Conservation (phyloP, 2,113 vertebrate genomes). For the Pachypanchax playfairii region DNA sequence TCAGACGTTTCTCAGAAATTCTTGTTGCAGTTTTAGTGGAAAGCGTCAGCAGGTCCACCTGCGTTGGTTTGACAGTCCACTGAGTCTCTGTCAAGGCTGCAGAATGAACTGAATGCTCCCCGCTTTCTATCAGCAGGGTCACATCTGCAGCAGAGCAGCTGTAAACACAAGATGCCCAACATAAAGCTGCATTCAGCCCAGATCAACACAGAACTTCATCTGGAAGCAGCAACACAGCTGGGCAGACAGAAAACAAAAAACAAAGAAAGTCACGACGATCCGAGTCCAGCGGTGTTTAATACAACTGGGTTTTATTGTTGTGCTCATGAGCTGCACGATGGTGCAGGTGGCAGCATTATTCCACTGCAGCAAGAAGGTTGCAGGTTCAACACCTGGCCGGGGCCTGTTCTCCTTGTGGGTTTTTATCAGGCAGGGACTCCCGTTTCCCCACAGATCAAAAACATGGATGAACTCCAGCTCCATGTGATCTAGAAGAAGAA, state of each 20-base stretch:
- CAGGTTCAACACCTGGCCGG: too few relatives aligned
- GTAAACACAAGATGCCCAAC: conserved; percentile 2
- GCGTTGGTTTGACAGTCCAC: background rate
- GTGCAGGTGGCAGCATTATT: too few relatives aligned
- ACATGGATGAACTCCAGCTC: too few relatives aligned
- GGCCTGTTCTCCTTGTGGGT: too few relatives aligned
- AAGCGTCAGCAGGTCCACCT: conserved; percentile 17
- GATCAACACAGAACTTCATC: background rate
- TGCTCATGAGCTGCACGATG: too few relatives aligned
- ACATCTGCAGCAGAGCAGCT: conserved; percentile 31
- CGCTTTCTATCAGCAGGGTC: conserved; percentile 27
- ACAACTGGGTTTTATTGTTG: too few relatives aligned
- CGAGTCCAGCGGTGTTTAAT: background rate
- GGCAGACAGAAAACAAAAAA: background rate
- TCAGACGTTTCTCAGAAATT: background rate
- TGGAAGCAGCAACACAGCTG: conserved; percentile 3
- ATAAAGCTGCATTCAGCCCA: background rate
- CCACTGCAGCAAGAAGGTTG: too few relatives aligned
- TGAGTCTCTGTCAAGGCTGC: conserved; percentile 33
- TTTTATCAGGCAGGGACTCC: too few relatives aligned
- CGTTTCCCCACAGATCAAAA: too few relatives aligned
- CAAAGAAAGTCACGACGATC: background rate
- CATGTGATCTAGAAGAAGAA: too few relatives aligned
- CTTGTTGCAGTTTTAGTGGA: conserved; percentile 5
- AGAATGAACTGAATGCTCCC: conserved; percentile 5